A percentile compares a stretch with the other conserved stretches of the same genome.
Conservation (phyloP, 2,113 vertebrate species). For the Lutjanus erythropterus region DNA sequence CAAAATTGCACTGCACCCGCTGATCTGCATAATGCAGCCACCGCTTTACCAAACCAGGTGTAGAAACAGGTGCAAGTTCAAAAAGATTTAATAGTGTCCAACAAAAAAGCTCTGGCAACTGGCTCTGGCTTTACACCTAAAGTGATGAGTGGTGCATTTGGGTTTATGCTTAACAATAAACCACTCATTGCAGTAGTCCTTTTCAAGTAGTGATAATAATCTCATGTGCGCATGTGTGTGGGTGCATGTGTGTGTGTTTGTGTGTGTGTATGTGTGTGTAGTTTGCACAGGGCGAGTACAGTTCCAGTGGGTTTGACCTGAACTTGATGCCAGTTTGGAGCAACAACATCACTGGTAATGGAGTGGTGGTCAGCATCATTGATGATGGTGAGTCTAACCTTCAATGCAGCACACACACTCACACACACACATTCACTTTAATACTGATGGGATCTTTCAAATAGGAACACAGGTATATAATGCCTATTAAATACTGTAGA, state of each 20-base stretch:
- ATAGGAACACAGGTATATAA: not conserved
- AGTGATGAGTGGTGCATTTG: not conserved
- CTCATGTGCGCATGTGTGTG: constrained; percentile 16
- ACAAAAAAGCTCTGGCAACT: not conserved
- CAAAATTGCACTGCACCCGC: not conserved
- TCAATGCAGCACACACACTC: constrained; percentile 1
- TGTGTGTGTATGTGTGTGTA: constrained; percentile 58
- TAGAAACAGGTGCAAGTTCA: not conserved
- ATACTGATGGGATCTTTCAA: not conserved
- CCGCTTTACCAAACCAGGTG: not conserved
- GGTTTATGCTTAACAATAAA: constrained; percentile 6
- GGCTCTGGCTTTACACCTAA: not conserved
- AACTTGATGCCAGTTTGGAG: constrained; percentile 68
- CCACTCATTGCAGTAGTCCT: not conserved
- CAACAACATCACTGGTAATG: constrained; percentile 62
- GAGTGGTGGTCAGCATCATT: constrained; percentile 76
- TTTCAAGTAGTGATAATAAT: constrained; percentile 18
- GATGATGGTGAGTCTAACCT: constrained; percentile 68
- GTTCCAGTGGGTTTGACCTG: constrained; percentile 63
- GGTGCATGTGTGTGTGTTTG: constrained; percentile 25
- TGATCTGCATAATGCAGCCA: constrained; percentile 12
- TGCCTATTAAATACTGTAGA: not conserved
- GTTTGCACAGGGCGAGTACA: constrained; percentile 58
- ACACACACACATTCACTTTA: not conserved
- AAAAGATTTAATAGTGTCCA: not conserved